Evolutionary conservation across 2,797 vertebrate species (phyloP).

Genomic region (Podarcis siculus): DNA sequence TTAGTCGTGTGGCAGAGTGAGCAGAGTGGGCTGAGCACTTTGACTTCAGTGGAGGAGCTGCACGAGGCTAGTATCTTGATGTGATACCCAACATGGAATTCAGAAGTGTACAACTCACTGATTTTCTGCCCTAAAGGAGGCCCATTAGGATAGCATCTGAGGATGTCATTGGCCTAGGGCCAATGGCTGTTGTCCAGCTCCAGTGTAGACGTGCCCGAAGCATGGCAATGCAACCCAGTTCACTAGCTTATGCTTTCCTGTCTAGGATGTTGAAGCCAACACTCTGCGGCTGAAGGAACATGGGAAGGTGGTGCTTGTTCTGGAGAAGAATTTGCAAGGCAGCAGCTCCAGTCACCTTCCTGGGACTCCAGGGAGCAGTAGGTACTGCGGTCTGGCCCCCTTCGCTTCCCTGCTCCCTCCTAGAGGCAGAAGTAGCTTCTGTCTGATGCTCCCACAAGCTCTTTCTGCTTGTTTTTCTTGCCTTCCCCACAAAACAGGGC

Average conservation of each 20-base stretch:
- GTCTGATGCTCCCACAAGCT: not conserved
- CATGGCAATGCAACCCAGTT: too few species aligned
- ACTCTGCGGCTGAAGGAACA: slow-evolving; percentile 96
- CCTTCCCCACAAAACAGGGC: not conserved
- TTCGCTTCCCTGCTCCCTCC: not conserved
- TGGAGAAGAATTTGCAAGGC: slow-evolving; percentile 86
- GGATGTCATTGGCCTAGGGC: too few species aligned
- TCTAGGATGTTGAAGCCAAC: slow-evolving; percentile 94
- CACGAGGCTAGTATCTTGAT: not conserved
- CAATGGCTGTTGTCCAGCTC: not conserved
- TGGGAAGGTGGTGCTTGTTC: slow-evolving; percentile 90
- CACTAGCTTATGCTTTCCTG: not conserved
- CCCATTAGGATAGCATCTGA: not conserved
- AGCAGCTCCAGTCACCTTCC: slow-evolving; percentile 71
- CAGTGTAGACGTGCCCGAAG: too few species aligned
- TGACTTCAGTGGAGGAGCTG: not conserved
- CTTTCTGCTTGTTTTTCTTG: not conserved
- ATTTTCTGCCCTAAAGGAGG: not conserved
- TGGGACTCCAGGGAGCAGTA: slow-evolving; percentile 73
- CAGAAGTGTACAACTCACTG: too few species aligned
- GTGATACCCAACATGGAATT: not conserved
- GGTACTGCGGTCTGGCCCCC: slow-evolving; percentile 52
- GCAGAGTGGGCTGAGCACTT: not conserved
- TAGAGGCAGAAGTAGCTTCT: not conserved
- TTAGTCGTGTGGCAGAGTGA: not conserved